A percentile compares a stretch with the other conserved stretches of the same genome.
Evolutionary conservation across 2,113 vertebrate genomes (phyloP).

Genomic region (Clarias magur): DNA sequence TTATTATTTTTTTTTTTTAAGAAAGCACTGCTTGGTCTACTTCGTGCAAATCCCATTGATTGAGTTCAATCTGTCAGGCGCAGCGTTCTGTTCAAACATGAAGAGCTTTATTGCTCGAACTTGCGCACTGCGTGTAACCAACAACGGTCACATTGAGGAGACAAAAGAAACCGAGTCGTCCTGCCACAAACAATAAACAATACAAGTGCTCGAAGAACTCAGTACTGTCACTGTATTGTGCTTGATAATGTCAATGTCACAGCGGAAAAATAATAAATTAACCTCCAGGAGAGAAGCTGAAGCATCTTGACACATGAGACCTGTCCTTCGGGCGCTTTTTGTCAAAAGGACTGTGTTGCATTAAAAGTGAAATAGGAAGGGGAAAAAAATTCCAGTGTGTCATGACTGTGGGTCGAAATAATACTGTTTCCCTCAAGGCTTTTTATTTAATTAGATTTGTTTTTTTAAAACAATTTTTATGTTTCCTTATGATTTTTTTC

Average conservation of each 20-base stretch:
- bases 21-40: too few relatives aligned
- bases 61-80: constrained; percentile 7
- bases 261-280: constrained; percentile 21
- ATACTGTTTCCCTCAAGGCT: neutral
- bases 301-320: constrained; percentile 5
- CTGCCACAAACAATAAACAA: constrained; percentile 31
- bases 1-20: too few relatives aligned
- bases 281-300: neutral
- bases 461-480: neutral
- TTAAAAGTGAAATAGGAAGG: neutral
- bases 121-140: neutral
- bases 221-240: neutral
- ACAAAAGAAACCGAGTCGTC: neutral
- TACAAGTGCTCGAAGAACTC: neutral
- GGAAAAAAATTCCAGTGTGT: neutral
- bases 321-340: neutral
- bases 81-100: neutral
- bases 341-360: neutral
- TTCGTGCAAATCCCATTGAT: constrained; percentile 15
- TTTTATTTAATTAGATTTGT: neutral
- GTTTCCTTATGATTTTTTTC: neutral
- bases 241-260: constrained; percentile 4
- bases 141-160: constrained; percentile 21
- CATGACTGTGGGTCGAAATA: neutral
- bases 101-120: neutral